These are phyloP conservation scores for Porites evermanni DNA, from an alignment of 92 coral and sea anemone species.

Conservation along the genomic window DNA sequence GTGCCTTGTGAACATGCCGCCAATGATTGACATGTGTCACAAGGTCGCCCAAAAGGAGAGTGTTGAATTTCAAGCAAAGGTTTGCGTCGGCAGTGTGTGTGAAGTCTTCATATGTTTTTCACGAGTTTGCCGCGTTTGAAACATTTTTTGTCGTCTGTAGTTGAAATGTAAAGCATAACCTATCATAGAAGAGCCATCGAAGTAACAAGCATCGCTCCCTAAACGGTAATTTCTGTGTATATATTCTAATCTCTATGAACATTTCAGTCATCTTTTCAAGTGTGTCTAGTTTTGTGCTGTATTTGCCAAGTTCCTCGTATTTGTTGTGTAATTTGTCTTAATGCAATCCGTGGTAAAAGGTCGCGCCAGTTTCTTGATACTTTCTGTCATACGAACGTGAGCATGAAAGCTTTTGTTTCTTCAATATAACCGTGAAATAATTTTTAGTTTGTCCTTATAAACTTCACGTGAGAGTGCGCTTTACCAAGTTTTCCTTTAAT, in stretches of 20 bases:
- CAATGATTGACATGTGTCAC: slow-evolving; percentile 77
- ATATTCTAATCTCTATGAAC: slow-evolving; percentile 25
- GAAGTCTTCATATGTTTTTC: slow-evolving; percentile 9
- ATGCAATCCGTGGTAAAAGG: not conserved
- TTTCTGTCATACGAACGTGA: not conserved
- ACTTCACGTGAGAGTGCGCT: not conserved
- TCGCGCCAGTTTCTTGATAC: slow-evolving; percentile 1
- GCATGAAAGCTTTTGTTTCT: not conserved
- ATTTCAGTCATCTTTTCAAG: slow-evolving; percentile 8
- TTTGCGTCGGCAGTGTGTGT: slow-evolving; percentile 1
- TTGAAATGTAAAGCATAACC: not conserved
- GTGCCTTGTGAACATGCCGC: slow-evolving; percentile 21
- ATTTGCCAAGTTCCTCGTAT: slow-evolving; percentile 34
- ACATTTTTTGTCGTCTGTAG: not conserved
- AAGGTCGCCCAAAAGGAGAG: slow-evolving; percentile 27
- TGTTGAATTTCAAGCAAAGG: slow-evolving; percentile 23
- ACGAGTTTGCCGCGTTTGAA: not conserved
- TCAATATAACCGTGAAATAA: not conserved
- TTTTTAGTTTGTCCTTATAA: not conserved
- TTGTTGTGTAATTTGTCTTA: slow-evolving; percentile 26
- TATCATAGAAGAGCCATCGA: not conserved
- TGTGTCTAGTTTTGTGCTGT: slow-evolving; percentile 25
- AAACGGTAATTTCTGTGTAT: slow-evolving; percentile 6
- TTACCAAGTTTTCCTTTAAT: not conserved
- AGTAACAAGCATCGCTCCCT: slow-evolving; percentile 2